phyloP scores from a whole-genome alignment of 2,888 invertebrate genomes.

The Stenolophus ochropezus region DNA sequence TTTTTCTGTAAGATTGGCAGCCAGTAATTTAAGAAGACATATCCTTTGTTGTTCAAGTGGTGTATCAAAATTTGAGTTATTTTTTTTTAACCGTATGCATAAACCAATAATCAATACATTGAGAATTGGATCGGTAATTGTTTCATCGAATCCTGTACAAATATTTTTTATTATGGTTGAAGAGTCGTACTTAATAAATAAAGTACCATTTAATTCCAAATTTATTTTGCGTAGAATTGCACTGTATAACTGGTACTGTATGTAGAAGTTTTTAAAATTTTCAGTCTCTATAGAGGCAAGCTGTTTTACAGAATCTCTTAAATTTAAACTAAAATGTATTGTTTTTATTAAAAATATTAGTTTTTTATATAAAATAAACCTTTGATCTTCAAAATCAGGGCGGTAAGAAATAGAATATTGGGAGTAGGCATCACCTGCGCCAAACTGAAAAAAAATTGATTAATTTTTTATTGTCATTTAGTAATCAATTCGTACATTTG shows the following conservation, averaged over 20 bases:
- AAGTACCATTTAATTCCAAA: conserved; percentile 1
- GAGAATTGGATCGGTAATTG: background rate
- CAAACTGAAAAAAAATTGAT: background rate
- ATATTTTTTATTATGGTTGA: background rate
- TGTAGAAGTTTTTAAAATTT: background rate
- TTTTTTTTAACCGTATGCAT: background rate
- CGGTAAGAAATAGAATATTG: background rate
- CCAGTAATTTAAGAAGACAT: background rate
- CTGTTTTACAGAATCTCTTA: background rate
- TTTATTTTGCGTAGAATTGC: background rate
- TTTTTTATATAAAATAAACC: too few species aligned
- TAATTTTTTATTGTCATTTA: background rate
- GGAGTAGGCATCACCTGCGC: background rate
- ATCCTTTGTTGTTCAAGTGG: background rate
- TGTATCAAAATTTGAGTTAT: background rate
- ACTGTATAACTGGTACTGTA: conserved; percentile 16
- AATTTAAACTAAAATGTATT: background rate
- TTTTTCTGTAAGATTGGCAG: conserved; percentile 1
- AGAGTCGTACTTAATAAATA: too few species aligned
- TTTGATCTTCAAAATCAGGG: background rate
- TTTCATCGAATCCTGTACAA: background rate
- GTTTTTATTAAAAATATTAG: background rate
- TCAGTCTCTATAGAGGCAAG: background rate
- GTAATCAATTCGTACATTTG: background rate
- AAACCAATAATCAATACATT: conserved; percentile 1